Percentiles rank a stretch among this genome's conserved stretches.
phyloP scores from a whole-genome alignment of 2,888 invertebrate genomes.

The Agrochola lychnidis region DNA sequence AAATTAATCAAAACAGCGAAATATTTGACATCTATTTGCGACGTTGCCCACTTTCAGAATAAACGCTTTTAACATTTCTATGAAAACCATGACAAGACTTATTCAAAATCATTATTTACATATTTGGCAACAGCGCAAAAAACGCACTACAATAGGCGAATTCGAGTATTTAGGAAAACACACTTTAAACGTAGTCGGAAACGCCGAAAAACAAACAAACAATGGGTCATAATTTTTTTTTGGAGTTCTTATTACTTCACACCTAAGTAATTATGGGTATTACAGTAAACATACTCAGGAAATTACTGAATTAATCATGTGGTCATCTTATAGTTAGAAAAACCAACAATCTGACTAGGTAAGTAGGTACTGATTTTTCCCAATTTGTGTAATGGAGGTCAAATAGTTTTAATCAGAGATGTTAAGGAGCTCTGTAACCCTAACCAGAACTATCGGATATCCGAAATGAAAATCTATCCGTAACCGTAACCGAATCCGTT shows the following conservation, averaged over 20 bases:
- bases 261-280: neutral
- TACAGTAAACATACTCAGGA: neutral
- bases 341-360: neutral
- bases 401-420: too few relatives aligned
- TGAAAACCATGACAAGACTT: neutral
- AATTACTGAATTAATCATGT: conserved; percentile 15
- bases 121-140: conserved; percentile 3
- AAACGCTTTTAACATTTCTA: neutral
- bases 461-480: too few relatives aligned
- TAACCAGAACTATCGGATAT: too few relatives aligned
- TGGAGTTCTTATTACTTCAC: neutral
- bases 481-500: too few relatives aligned
- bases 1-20: too few relatives aligned
- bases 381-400: too few relatives aligned
- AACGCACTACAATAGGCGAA: neutral
- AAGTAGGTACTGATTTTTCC: too few relatives aligned
- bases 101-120: conserved; percentile 2
- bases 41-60: too few relatives aligned
- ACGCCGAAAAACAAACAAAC: neutral
- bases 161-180: conserved; percentile 20
- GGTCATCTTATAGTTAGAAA: neutral
- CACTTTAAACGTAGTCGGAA: neutral
- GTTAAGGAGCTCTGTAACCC: too few relatives aligned
- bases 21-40: too few relatives aligned
- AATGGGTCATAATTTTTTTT: conserved; percentile 3